phyloP scores from a whole-genome alignment of 2,888 invertebrate species.

The Stegana nigrithorax region DNA sequence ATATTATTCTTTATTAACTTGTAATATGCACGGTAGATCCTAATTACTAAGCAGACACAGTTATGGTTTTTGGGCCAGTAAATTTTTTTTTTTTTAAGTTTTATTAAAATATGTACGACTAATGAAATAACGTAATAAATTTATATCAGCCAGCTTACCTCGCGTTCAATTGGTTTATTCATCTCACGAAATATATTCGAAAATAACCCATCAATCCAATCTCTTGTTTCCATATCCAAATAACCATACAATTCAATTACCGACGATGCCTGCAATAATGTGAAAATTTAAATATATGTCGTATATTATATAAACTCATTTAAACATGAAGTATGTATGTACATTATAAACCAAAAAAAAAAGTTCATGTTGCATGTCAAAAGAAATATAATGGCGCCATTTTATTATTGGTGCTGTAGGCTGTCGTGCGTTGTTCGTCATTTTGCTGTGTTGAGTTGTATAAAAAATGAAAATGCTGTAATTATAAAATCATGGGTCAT shows the following conservation, averaged over 20 bases:
- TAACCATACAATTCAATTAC: constrained; percentile 91
- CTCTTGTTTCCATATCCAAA: constrained; percentile 85
- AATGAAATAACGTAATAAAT: too few species aligned
- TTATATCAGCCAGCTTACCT: constrained; percentile 54
- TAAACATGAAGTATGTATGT: too few species aligned
- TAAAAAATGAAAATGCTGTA: neutral
- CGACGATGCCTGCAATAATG: constrained; percentile 76
- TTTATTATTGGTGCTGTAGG: neutral
- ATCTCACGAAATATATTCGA: constrained; percentile 92
- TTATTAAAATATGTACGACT: constrained; percentile 41
- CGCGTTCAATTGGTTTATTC: constrained; percentile 76
- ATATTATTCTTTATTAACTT: too few species aligned
- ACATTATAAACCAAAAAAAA: too few species aligned
- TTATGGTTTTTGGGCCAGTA: constrained; percentile 17
- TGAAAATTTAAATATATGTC: neutral
- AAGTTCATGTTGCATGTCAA: neutral
- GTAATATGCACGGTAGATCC: too few species aligned
- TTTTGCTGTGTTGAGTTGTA: neutral
- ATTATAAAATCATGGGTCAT: constrained; percentile 6
- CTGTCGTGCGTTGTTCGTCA: neutral
- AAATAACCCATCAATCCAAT: constrained; percentile 93
- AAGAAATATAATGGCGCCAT: neutral
- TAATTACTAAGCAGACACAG: too few species aligned
- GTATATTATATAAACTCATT: neutral
- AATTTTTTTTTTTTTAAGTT: constrained; percentile 38